Base-by-base conservation (phyloP, 2,113 vertebrate species). In the Elachura formosa region DNA sequence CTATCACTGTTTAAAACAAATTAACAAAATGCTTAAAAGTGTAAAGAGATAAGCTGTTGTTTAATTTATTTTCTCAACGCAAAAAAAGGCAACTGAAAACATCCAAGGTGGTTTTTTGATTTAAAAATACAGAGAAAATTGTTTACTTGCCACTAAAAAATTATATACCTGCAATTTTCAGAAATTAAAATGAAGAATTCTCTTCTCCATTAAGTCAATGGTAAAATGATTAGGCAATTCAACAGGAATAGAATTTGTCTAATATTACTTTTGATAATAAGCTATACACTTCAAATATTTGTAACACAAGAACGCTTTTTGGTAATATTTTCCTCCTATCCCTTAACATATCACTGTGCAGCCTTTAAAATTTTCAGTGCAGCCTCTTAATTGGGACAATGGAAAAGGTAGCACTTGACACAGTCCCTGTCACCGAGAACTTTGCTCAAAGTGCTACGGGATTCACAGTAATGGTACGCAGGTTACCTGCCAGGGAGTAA, bases 1-100 rank as follows among this genome's bases (percentile, higher is more conserved):
- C 94, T 96, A 58, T 91, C 91, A 87, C 94, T 95, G 67, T 81
- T 97, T 43, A 58, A 93, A 95, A 95, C 4, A 95, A 89, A 49
- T 41, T 13, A 52, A 75, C 59, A 87, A 49, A 28, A 45, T 18
- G 34, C 67, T 96, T 69, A 74, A 83, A 94, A 90, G 25, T 14
- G 25, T 56, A 41, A 80, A 34, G n/a, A 80, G 33, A 20, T 51
- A 51, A 71, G 24, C 18, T 71, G 58, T 17, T 61, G 31, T 59
- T 81, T 54, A 38, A 46, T 16, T 68, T 76, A 46, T 28, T 72
- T 85, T 41, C 58, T 51, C 33, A 48, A 34, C 15, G 23, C 22
- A n/a, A 15, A 52, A 93, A 69, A 71, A 62, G 46, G 75, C 55
- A 78, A 67, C 0, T 45, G 28, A 81, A 80, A 73, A 69, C 29